These are phyloP conservation scores for Pelodytes ibericus DNA, from an alignment of 2,797 vertebrate genomes.

Conservation along the genomic window DNA sequence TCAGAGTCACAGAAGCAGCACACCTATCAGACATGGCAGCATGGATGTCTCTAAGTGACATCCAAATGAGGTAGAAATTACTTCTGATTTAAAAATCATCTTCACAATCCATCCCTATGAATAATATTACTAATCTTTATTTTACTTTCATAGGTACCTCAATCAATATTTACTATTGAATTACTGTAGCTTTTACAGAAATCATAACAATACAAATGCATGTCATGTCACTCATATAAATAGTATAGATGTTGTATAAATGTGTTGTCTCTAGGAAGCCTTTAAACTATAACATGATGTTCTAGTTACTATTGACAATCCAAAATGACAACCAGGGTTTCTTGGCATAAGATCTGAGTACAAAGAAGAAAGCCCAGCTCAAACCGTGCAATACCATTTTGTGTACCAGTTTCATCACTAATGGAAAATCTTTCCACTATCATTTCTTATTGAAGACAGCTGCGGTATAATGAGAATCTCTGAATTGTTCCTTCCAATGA, in stretches of 20 bases:
- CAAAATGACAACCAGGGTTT: conserved; percentile 48
- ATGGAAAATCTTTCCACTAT: conserved; percentile 33
- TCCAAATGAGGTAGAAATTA: too few relatives aligned
- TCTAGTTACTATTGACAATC: conserved; percentile 58
- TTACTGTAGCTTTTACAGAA: too few relatives aligned
- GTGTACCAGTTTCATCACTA: conserved; percentile 21
- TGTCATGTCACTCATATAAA: conserved; percentile 38
- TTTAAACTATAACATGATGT: conserved; percentile 56
- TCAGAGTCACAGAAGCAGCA: too few relatives aligned
- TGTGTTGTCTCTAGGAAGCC: background rate
- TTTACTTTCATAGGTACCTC: too few relatives aligned
- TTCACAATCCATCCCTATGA: too few relatives aligned
- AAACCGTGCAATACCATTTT: conserved; percentile 19
- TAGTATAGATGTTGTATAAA: conserved; percentile 15
- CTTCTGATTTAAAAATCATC: too few relatives aligned
- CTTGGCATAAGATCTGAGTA: conserved; percentile 60
- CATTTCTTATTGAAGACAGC: conserved; percentile 40
- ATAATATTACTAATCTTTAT: too few relatives aligned
- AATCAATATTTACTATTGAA: too few relatives aligned
- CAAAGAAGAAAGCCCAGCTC: conserved; percentile 58
- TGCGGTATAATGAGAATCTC: background rate
- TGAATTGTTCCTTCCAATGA: background rate
- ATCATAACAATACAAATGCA: conserved; percentile 15
- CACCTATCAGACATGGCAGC: too few relatives aligned
- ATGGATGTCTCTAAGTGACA: too few relatives aligned